Evolutionary conservation across 2,888 invertebrate species (phyloP).

Genomic region (Ophion ventricosus): DNA sequence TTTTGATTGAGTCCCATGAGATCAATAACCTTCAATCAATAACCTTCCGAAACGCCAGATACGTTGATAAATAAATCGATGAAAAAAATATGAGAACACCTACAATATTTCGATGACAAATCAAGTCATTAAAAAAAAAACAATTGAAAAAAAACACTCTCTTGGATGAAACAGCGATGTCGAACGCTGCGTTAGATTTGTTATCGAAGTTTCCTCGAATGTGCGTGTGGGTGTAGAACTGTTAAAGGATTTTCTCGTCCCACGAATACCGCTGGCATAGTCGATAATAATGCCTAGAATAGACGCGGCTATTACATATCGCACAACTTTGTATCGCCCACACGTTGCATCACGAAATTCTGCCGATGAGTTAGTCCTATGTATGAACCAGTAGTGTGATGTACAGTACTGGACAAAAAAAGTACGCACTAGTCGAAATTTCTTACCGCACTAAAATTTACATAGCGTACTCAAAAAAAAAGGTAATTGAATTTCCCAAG

Average conservation of each 20-base stretch:
- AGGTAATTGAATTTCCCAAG: too few relatives aligned
- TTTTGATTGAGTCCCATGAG: too few relatives aligned
- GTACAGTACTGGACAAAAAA: neutral
- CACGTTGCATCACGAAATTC: slow-evolving; percentile 34
- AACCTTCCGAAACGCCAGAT: too few relatives aligned
- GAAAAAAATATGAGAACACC: too few relatives aligned
- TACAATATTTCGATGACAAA: too few relatives aligned
- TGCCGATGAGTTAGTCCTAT: slow-evolving; percentile 8
- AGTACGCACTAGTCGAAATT: too few relatives aligned
- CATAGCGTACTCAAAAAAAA: too few relatives aligned
- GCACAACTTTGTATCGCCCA: slow-evolving; percentile 1
- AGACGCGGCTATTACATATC: neutral
- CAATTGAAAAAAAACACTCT: neutral
- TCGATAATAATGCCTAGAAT: slow-evolving; percentile 24
- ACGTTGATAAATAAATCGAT: too few relatives aligned
- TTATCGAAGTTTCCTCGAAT: neutral
- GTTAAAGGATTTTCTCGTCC: neutral
- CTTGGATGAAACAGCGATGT: neutral
- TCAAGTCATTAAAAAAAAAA: too few relatives aligned
- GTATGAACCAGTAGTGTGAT: neutral
- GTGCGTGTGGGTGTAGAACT: neutral
- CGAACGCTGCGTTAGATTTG: neutral
- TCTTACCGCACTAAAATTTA: too few relatives aligned
- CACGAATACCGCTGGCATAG: neutral
- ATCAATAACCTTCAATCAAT: too few relatives aligned